Evolutionary conservation across 2,113 vertebrate species (phyloP).

Genomic region (Misgurnus mizolepis): DNA sequence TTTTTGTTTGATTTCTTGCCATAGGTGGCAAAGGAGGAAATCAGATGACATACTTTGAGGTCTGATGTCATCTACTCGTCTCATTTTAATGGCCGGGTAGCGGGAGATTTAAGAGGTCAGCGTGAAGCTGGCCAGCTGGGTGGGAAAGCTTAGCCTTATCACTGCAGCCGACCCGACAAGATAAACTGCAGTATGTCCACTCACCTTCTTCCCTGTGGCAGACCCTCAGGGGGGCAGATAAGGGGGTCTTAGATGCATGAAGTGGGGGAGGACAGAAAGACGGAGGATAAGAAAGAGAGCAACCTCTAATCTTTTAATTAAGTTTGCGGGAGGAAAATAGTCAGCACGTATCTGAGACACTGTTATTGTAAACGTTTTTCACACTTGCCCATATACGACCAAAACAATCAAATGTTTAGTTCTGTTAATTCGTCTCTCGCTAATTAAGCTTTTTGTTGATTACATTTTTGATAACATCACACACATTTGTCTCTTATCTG

Average conservation of each 20-base stretch:
- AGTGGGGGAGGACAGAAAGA: conserved; percentile 51
- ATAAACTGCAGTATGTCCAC: conserved; percentile 57
- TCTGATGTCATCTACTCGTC: conserved; percentile 28
- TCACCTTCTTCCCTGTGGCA: conserved; percentile 51
- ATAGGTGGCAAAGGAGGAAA: conserved; percentile 8
- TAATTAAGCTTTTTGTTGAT: background rate
- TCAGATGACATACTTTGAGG: conserved; percentile 36
- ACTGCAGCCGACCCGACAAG: conserved; percentile 39
- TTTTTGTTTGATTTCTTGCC: background rate
- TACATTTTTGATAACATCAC: background rate
- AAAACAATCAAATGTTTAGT: background rate
- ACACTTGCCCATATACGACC: background rate
- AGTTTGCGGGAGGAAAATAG: conserved; percentile 5
- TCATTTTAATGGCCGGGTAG: conserved; percentile 4
- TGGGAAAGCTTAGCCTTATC: conserved; percentile 40
- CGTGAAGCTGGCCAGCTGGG: conserved; percentile 40
- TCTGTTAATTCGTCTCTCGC: background rate
- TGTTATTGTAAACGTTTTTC: conserved; percentile 7
- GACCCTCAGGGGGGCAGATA: conserved; percentile 56
- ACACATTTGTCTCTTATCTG: background rate
- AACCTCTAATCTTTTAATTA: conserved; percentile 31
- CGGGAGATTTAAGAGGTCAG: conserved; percentile 22
- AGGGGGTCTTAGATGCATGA: conserved; percentile 58
- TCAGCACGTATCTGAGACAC: background rate
- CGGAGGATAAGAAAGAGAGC: conserved; percentile 45